A percentile compares a stretch with the other conserved stretches of the same genome.
Conservation (phyloP, 2,888 invertebrate species). For the Creontiades dilutus region DNA sequence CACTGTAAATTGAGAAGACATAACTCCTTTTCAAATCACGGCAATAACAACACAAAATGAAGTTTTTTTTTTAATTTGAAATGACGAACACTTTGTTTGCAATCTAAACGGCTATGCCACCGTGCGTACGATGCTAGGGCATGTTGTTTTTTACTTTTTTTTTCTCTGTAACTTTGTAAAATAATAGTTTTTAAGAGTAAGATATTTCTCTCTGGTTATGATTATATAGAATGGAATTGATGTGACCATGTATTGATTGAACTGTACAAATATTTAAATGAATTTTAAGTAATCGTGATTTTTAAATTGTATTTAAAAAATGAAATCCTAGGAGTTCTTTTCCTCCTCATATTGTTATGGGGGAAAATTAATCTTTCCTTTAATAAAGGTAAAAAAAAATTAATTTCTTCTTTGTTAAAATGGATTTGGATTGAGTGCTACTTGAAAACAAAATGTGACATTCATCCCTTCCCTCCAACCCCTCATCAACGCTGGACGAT, state of each 20-base stretch:
- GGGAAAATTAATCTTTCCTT: conserved; percentile 52
- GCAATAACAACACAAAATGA: conserved; percentile 69
- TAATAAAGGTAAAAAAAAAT: conserved; percentile 56
- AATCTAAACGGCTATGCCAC: conserved; percentile 67
- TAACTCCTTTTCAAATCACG: conserved; percentile 40
- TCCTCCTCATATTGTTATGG: conserved; percentile 49
- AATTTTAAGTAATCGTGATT: conserved; percentile 72
- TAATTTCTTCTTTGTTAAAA: conserved; percentile 33
- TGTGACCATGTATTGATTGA: conserved; percentile 74
- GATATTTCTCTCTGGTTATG: conserved; percentile 74
- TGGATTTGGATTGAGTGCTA: conserved; percentile 57
- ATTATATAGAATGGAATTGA: conserved; percentile 73
- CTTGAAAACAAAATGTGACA: conserved; percentile 37
- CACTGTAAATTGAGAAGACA: conserved; percentile 23
- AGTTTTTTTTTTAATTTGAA: conserved; percentile 69
- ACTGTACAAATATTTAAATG: conserved; percentile 75
- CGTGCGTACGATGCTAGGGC: conserved; percentile 58
- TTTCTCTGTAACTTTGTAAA: conserved; percentile 74
- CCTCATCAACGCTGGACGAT: conserved; percentile 7
- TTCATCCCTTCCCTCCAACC: conserved; percentile 24
- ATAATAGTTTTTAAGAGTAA: conserved; percentile 73
- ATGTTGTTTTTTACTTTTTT: conserved; percentile 53
- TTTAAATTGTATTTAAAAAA: conserved; percentile 67
- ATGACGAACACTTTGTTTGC: conserved; percentile 68
- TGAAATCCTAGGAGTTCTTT: conserved; percentile 51